phyloP scores from a whole-genome alignment of 2,797 vertebrate genomes.

The Coregonus sp. region DNA sequence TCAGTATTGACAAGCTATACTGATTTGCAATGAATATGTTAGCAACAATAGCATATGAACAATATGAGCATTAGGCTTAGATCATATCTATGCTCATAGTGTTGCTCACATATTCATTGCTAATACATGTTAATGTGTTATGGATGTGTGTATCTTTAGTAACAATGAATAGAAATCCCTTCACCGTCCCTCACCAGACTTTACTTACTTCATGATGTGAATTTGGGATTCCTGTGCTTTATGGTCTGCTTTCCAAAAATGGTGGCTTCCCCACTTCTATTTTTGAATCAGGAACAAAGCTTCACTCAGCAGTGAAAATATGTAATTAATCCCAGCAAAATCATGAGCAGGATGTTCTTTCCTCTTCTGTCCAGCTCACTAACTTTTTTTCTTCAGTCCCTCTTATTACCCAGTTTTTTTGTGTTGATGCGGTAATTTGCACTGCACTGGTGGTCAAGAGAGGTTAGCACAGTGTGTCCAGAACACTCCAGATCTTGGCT shows the following conservation, averaged over 20 bases:
- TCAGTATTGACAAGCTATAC: conserved; percentile 10
- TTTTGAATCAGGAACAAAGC: conserved; percentile 11
- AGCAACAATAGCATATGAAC: no score
- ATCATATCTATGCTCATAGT: neutral
- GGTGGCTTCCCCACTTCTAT: neutral
- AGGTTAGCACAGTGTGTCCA: neutral
- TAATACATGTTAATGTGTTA: conserved; percentile 13
- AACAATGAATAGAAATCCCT: neutral
- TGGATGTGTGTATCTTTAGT: conserved; percentile 10
- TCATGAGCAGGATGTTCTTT: conserved; percentile 14
- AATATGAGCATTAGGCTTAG: neutral
- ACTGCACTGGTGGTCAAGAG: neutral
- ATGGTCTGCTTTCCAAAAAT: conserved; percentile 4
- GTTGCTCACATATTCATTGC: conserved; percentile 12
- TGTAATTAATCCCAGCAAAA: conserved; percentile 13
- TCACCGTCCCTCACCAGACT: neutral
- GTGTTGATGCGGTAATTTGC: neutral
- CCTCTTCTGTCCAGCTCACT: conserved; percentile 15
- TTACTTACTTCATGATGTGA: neutral
- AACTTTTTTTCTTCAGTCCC: conserved; percentile 3
- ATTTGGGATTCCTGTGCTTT: neutral
- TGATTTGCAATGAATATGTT: no score
- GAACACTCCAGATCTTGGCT: conserved; percentile 5
- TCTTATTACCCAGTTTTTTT: conserved; percentile 9
- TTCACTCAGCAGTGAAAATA: neutral